Evolutionary conservation across 2,113 vertebrate species (phyloP).

Genomic region (Alosa alosa): DNA sequence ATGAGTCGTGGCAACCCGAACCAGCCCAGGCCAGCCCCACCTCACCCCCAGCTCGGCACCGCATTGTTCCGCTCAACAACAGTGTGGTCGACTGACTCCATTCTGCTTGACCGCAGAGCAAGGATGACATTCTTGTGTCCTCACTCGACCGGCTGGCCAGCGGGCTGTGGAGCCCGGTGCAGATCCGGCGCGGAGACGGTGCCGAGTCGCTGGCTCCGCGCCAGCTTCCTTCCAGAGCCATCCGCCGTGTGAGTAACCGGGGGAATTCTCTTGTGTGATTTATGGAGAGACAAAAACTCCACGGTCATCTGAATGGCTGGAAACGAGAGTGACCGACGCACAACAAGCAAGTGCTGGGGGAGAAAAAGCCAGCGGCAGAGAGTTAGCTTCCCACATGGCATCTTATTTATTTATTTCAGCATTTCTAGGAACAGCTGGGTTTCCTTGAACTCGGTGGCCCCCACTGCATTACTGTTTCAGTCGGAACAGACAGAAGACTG

Average conservation of each 20-base stretch:
- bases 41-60: constrained; percentile 9
- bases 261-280: background rate
- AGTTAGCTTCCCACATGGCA: background rate
- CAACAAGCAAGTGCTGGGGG: background rate
- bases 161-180: background rate
- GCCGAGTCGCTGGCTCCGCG: background rate
- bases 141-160: constrained; percentile 7
- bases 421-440: constrained; percentile 17
- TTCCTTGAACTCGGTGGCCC: background rate
- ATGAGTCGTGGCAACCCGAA: constrained; percentile 17
- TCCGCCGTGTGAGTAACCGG: background rate
- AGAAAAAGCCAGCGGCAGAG: background rate
- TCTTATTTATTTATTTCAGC: constrained; percentile 6
- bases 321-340: background rate
- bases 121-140: constrained; percentile 22
- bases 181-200: background rate
- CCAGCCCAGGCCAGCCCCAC: background rate
- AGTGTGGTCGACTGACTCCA: background rate
- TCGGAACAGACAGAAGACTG: background rate
- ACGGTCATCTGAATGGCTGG: background rate
- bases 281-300: constrained; percentile 12
- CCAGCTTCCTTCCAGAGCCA: background rate
- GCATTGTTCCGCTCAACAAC: background rate
- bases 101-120: constrained; percentile 26
- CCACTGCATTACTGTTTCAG: background rate